Conservation (phyloP, 2,888 invertebrate species). For the Junonia oenone region DNA sequence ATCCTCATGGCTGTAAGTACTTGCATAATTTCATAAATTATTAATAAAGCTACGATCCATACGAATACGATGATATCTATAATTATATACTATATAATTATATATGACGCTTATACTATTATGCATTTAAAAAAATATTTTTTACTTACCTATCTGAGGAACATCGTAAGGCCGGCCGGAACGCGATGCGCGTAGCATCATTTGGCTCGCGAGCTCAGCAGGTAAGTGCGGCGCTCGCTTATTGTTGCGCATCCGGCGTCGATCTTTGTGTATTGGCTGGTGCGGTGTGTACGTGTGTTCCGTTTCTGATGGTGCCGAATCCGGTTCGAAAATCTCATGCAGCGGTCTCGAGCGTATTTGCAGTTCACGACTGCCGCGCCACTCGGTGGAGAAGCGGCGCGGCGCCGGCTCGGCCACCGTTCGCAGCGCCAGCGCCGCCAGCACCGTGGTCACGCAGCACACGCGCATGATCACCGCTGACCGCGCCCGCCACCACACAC, state of each 20-base stretch:
- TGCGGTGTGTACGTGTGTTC: slow-evolving; percentile 38
- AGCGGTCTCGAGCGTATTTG: slow-evolving; percentile 52
- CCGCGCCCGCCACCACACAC: slow-evolving; percentile 59
- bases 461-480: slow-evolving; percentile 64
- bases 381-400: slow-evolving; percentile 59
- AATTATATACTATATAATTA: no score
- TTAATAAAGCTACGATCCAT: no score
- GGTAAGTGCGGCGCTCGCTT: slow-evolving; percentile 67
- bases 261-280: slow-evolving; percentile 50
- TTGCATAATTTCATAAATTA: background rate
- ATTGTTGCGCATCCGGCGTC: slow-evolving; percentile 51
- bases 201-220: slow-evolving; percentile 84
- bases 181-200: slow-evolving; percentile 88
- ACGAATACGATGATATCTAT: no score
- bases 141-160: slow-evolving; percentile 89
- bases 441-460: slow-evolving; percentile 62
- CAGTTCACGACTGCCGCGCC: slow-evolving; percentile 50
- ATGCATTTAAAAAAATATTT: background rate
- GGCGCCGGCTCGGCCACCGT: slow-evolving; percentile 58
- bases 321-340: slow-evolving; percentile 65
- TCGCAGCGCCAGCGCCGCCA: slow-evolving; percentile 67
- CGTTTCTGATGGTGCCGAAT: slow-evolving; percentile 40
- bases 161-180: slow-evolving; percentile 90
- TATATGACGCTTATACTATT: background rate
- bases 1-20: no score